Evolutionary conservation across 1,140 invertebrate species (phyloP), one percentile per base, ranked within the genome.

Genomic region (Sitobion miscanthi): DNA sequence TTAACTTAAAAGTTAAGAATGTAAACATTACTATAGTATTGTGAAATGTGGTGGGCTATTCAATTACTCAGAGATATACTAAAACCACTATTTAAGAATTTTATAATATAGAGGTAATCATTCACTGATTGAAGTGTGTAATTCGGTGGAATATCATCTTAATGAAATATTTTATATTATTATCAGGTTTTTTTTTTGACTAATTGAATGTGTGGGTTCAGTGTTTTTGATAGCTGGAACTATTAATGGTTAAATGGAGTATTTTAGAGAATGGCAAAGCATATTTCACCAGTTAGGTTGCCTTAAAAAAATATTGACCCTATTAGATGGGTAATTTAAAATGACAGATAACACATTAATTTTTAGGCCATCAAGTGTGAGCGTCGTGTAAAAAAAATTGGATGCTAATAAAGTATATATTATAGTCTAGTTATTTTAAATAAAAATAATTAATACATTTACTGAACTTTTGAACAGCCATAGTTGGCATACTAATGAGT

Each of bases 121-220:
- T 69, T n/a, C 17, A 69, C 14, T 69, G 62, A 69, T 69, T 69
- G 14, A n/a, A 17, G 62, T 69, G 14, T 69, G 30, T n/a, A n/a
- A 14, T n/a, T n/a, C 14, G 17, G 23, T n/a, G 14, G 62, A 77
- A 77, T 77, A 77, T n/a, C 62, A 77, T n/a, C 62, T 77, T 17
- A 8, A 77, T n/a, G n/a, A 77, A 77, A 77, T 77, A 77, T 77
- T 77, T 77, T 77, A 77, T n/a, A 77, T n/a, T n/a, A 77, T n/a
- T 62, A 77, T 17, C 62, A 77, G 30, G n/a, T 77, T 77, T 77
- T 62, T 77, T 77, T 30, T 17, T 77, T n/a, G 62, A 77, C 62
- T 77, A 77, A 77, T 77, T 77, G 30, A 35, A 11, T n/a, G 62
- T n/a, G 30, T 77, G 11, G 30, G 14, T 77, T 77, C 5, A 77